phyloP scores from a whole-genome alignment of 2,113 vertebrate genomes.

The Poeciliopsis occidentalis region DNA sequence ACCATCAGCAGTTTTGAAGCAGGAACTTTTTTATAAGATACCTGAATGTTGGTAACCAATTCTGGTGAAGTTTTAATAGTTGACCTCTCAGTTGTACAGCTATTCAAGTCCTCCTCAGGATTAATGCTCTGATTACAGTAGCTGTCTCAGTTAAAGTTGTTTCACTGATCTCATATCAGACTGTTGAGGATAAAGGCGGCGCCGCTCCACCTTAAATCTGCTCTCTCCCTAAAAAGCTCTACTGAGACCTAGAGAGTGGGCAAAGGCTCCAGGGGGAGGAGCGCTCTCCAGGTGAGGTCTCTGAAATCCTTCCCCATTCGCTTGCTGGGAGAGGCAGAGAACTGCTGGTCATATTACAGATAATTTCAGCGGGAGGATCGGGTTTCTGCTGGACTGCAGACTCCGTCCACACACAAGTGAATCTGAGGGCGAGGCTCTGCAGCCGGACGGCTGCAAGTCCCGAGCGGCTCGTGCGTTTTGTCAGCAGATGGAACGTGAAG shows the following conservation, averaged over 20 bases:
- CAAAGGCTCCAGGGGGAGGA: conserved; percentile 72
- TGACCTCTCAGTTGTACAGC: not conserved
- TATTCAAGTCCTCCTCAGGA: not conserved
- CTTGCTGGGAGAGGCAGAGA: conserved; percentile 23
- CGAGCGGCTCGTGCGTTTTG: conserved; percentile 36
- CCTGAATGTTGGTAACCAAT: not conserved
- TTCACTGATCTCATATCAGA: not conserved
- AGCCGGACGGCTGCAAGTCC: conserved; percentile 16
- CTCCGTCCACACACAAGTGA: not conserved
- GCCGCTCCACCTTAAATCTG: conserved; percentile 61
- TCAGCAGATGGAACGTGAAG: conserved; percentile 37
- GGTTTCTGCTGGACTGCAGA: conserved; percentile 38
- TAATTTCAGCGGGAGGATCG: conserved; percentile 33
- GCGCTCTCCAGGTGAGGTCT: conserved; percentile 69
- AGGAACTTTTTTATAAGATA: not conserved
- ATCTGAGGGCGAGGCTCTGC: conserved; percentile 7
- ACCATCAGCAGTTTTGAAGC: not conserved
- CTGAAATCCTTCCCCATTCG: conserved; percentile 25
- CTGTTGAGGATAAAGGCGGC: not conserved
- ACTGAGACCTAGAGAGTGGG: conserved; percentile 56
- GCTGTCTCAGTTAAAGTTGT: conserved; percentile 27
- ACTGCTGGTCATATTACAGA: conserved; percentile 30
- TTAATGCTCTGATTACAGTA: not conserved
- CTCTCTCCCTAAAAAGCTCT: conserved; percentile 41
- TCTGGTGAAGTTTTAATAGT: not conserved